Percentiles rank a stretch among this genome's conserved stretches.
Conservation (phyloP, 2,113 vertebrate species). For the Prionailurus viverrinus region DNA sequence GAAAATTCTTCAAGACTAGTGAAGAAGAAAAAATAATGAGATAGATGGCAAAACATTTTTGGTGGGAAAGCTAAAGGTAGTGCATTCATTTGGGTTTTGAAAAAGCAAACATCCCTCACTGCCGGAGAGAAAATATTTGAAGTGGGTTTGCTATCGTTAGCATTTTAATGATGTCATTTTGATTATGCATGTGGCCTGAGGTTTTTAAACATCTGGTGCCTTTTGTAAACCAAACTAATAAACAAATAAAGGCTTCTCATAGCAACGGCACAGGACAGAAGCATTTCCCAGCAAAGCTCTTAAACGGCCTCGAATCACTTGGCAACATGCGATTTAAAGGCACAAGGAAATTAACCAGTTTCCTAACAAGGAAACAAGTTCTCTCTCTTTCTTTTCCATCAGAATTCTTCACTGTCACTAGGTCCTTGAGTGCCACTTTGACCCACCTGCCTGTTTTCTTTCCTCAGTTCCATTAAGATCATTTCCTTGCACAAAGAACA, state of each 20-base stretch:
- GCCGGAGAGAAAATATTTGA: slow-evolving; percentile 72
- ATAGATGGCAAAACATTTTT: slow-evolving; percentile 24
- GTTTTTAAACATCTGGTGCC: slow-evolving; percentile 83
- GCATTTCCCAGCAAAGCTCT: slow-evolving; percentile 82
- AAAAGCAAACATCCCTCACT: background rate
- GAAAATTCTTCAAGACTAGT: background rate
- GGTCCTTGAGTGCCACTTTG: background rate
- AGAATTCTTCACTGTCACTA: slow-evolving; percentile 49
- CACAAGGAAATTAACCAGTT: slow-evolving; percentile 11
- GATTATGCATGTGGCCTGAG: slow-evolving; percentile 79
- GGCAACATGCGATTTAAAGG: slow-evolving; percentile 76
- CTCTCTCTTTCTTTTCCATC: slow-evolving; percentile 23
- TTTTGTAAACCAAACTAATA: slow-evolving; percentile 83
- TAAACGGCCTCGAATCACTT: slow-evolving; percentile 67
- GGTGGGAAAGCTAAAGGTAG: slow-evolving; percentile 47
- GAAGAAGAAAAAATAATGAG: slow-evolving; percentile 2
- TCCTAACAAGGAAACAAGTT: slow-evolving; percentile 12
- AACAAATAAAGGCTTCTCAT: slow-evolving; percentile 81
- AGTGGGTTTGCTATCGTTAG: slow-evolving; percentile 73
- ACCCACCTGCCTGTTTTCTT: background rate
- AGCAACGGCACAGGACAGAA: slow-evolving; percentile 73
- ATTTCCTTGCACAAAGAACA: background rate
- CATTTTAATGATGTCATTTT: slow-evolving; percentile 80
- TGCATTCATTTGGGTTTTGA: background rate
- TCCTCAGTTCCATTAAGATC: background rate